Evolutionary conservation across 1,140 invertebrate species (phyloP).

Genomic region (Diplogasteroides magnus): DNA sequence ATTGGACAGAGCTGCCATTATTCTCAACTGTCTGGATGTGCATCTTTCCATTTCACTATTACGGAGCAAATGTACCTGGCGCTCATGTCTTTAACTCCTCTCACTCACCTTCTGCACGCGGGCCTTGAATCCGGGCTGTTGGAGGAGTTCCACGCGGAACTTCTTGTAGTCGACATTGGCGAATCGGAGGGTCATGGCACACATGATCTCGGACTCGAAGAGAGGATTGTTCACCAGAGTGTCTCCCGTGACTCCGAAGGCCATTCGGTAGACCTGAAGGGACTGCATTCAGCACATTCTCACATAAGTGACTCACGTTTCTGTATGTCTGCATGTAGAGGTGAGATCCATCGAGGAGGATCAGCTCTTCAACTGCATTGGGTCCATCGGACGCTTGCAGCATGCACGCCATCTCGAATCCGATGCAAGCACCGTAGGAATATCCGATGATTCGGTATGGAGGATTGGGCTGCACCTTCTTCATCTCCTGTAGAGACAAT

Average conservation of each 20-base stretch:
- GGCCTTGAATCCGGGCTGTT: slow-evolving; percentile 54
- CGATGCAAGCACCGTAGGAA: slow-evolving; percentile 84
- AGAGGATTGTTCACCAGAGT: slow-evolving; percentile 54
- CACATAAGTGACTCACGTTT: slow-evolving; percentile 54
- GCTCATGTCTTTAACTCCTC: no score
- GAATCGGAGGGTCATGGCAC: slow-evolving; percentile 75
- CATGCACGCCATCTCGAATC: slow-evolving; percentile 82
- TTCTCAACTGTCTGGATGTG: no score
- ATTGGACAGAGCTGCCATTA: no score
- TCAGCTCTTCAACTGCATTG: slow-evolving; percentile 62
- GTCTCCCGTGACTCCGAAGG: slow-evolving; percentile 54
- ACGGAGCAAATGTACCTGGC: no score
- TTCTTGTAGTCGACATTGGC: slow-evolving; percentile 70
- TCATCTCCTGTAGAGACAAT: slow-evolving; percentile 66
- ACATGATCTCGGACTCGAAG: slow-evolving; percentile 60
- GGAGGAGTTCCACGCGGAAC: slow-evolving; percentile 65
- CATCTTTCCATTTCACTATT: no score
- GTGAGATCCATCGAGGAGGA: slow-evolving; percentile 81
- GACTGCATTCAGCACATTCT: no score
- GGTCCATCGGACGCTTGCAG: slow-evolving; percentile 67
- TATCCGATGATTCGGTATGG: slow-evolving; percentile 84
- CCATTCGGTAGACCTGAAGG: slow-evolving; percentile 50
- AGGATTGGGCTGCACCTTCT: slow-evolving; percentile 70
- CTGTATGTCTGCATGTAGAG: slow-evolving; percentile 77
- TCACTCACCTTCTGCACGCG: slow-evolving; percentile 52